Percentiles rank a stretch among this genome's conserved stretches.
Evolutionary conservation across 2,797 vertebrate genomes (phyloP).

Genomic region (Eulemur coronatus): DNA sequence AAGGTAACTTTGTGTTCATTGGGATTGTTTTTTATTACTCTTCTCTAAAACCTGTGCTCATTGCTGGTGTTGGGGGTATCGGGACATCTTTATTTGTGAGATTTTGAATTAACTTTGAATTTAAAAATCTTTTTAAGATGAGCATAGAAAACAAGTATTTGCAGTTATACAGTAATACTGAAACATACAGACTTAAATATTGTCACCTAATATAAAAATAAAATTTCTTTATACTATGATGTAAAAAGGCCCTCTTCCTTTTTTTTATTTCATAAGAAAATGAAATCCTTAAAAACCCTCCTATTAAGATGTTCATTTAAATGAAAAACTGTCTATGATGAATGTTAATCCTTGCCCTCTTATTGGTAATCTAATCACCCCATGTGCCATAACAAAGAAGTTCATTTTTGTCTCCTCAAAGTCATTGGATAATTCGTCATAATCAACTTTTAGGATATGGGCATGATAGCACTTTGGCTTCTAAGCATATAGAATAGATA

Average conservation of each 20-base stretch:
- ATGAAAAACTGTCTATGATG: background rate
- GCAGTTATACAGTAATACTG: background rate
- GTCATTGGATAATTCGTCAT: background rate
- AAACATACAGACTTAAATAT: constrained; percentile 3
- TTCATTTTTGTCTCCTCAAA: background rate
- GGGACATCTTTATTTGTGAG: background rate
- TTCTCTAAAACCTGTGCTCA: background rate
- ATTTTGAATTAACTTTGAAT: constrained; percentile 2
- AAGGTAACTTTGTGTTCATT: constrained; percentile 80
- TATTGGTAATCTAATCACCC: background rate
- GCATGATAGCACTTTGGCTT: background rate
- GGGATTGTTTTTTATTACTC: background rate
- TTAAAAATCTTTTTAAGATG: background rate
- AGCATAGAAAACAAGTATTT: background rate
- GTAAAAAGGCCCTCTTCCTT: background rate
- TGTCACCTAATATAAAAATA: background rate
- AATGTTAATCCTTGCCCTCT: background rate
- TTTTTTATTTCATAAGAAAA: background rate
- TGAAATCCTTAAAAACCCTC: background rate
- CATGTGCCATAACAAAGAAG: background rate
- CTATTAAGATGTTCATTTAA: constrained; percentile 12
- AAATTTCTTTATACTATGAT: background rate
- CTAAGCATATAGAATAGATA: background rate
- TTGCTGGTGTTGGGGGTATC: background rate
- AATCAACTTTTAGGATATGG: background rate